These are phyloP conservation scores for Eidolon dupreanum DNA, from an alignment of 2,797 vertebrate species.

Conservation along the genomic window DNA sequence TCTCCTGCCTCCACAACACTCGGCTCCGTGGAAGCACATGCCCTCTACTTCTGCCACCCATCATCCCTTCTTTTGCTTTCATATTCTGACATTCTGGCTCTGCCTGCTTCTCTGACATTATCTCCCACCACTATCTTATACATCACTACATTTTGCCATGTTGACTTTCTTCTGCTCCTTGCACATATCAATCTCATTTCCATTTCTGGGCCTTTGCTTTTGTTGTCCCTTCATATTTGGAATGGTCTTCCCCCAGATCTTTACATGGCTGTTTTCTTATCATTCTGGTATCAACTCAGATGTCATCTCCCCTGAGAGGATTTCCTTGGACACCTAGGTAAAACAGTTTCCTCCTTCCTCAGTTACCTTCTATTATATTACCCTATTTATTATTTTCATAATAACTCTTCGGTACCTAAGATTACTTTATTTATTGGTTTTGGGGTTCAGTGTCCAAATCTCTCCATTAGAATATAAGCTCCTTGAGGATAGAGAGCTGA, in stretches of 20 bases:
- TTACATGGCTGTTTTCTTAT: conserved; percentile 17
- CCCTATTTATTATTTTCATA: neutral
- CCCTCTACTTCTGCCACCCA: neutral
- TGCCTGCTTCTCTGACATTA: neutral
- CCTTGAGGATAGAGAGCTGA: neutral
- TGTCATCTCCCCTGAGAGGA: neutral
- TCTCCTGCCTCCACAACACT: neutral
- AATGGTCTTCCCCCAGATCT: neutral
- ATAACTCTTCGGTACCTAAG: neutral
- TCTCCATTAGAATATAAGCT: conserved; percentile 7
- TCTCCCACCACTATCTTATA: neutral
- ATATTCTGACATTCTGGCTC: neutral
- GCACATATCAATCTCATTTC: neutral
- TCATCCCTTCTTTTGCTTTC: neutral
- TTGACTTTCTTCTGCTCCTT: neutral
- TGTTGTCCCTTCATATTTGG: neutral
- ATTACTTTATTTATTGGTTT: neutral
- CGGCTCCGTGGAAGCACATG: neutral
- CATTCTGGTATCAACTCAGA: neutral
- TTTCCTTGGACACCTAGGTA: neutral
- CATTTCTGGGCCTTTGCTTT: neutral
- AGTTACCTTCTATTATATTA: neutral
- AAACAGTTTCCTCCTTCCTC: neutral
- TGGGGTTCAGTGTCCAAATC: neutral
- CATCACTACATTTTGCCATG: neutral